phyloP scores from a whole-genome alignment of 2,888 invertebrate genomes.

The Apamea epomidion region DNA sequence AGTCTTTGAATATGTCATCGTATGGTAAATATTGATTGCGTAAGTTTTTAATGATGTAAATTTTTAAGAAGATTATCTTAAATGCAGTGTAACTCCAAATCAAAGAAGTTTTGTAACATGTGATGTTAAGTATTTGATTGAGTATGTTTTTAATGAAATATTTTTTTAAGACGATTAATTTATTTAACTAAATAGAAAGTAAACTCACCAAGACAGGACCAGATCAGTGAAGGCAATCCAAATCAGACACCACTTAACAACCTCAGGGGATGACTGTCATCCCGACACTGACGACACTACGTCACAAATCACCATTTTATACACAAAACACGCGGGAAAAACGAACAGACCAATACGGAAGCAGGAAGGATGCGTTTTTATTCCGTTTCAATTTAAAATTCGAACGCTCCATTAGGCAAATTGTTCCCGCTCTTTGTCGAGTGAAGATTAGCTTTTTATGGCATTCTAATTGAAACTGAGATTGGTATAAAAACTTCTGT shows the following conservation, averaged over 20 bases:
- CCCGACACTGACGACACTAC: slow-evolving; percentile 76
- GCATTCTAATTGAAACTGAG: slow-evolving; percentile 57
- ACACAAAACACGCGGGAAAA: slow-evolving; percentile 78
- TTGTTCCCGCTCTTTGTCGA: slow-evolving; percentile 83
- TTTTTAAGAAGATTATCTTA: too few species aligned
- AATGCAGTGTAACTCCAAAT: not conserved
- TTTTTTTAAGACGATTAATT: not conserved
- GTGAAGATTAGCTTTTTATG: slow-evolving; percentile 70
- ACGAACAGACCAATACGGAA: slow-evolving; percentile 82
- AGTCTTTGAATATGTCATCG: not conserved
- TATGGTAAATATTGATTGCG: too few species aligned
- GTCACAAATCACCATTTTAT: slow-evolving; percentile 75
- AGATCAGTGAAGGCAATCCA: slow-evolving; percentile 63
- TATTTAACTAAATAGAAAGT: slow-evolving; percentile 17
- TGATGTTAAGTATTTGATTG: slow-evolving; percentile 5
- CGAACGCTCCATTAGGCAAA: slow-evolving; percentile 85
- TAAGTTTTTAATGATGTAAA: too few species aligned
- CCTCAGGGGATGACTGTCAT: slow-evolving; percentile 74
- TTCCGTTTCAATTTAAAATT: slow-evolving; percentile 79
- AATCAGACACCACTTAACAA: slow-evolving; percentile 64
- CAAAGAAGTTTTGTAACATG: slow-evolving; percentile 18
- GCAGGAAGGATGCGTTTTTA: slow-evolving; percentile 86
- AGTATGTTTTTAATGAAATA: not conserved
- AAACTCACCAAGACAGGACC: slow-evolving; percentile 68
- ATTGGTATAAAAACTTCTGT: slow-evolving; percentile 48